A percentile compares a stretch with the other conserved stretches of the same genome.
These are phyloP conservation scores for Harlomillsia oculata DNA, from an alignment of 1,140 invertebrate genomes.

Conservation along the genomic window DNA sequence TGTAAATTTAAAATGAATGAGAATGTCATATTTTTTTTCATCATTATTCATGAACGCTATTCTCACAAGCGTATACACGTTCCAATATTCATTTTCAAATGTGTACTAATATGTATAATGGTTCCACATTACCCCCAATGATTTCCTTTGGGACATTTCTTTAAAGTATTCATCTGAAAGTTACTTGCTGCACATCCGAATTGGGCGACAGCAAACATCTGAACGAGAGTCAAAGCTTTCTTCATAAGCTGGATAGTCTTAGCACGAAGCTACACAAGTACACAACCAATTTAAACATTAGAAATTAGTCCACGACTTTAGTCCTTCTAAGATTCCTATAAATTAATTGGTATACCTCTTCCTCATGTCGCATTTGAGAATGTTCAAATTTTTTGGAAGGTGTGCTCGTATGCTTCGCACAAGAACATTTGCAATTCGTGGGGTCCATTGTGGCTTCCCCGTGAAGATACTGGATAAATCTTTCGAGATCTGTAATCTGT, in stretches of 20 bases:
- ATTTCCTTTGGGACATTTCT: constrained; percentile 72
- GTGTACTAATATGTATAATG: constrained; percentile 37
- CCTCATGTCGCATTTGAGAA: constrained; percentile 26
- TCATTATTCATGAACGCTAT: neutral
- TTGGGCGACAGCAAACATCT: constrained; percentile 86
- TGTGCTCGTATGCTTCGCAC: constrained; percentile 48
- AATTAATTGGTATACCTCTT: constrained; percentile 26
- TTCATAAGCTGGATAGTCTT: constrained; percentile 62
- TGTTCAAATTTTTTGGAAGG: constrained; percentile 23
- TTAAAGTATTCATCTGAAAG: constrained; percentile 71
- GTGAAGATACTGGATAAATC: constrained; percentile 94
- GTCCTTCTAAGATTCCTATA: neutral
- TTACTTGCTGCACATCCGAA: constrained; percentile 66
- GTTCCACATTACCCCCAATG: constrained; percentile 92
- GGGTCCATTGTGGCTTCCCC: constrained; percentile 40
- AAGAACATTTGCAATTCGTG: constrained; percentile 51
- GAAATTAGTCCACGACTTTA: too few species aligned
- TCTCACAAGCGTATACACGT: too few species aligned
- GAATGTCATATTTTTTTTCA: neutral
- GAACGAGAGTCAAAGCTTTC: constrained; percentile 73
- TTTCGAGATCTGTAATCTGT: constrained; percentile 91
- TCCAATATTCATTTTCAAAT: too few species aligned
- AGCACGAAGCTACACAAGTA: constrained; percentile 39
- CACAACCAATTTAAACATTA: neutral
- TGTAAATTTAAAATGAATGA: constrained; percentile 39